A percentile compares a stretch with the other conserved stretches of the same genome.
These are phyloP conservation scores for Neosilurus mollespiculum DNA, from an alignment of 2,797 vertebrate species.

Conservation along the genomic window DNA sequence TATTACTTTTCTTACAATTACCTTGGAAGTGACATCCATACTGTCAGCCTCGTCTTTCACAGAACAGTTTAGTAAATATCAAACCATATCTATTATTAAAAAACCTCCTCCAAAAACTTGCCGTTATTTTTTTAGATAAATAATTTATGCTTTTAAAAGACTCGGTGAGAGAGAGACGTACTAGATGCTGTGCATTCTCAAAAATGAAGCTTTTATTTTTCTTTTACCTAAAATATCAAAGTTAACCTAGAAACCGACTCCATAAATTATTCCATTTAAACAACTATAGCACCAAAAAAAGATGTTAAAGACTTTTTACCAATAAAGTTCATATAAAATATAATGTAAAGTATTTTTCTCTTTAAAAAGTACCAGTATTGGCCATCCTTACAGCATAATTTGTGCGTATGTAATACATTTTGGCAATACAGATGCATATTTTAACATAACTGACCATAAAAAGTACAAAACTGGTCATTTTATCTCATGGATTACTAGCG, in stretches of 20 bases:
- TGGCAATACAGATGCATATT: too few relatives aligned
- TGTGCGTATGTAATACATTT: too few relatives aligned
- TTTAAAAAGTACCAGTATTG: too few relatives aligned
- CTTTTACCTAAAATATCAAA: background rate
- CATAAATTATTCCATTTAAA: background rate
- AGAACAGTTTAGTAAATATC: constrained; percentile 83
- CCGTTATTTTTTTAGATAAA: constrained; percentile 67
- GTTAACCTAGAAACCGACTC: background rate
- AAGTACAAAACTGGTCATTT: too few relatives aligned
- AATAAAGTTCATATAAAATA: background rate
- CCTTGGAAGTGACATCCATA: constrained; percentile 76
- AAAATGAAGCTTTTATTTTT: background rate
- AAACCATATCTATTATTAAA: constrained; percentile 80
- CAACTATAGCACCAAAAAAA: background rate
- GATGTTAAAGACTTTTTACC: background rate
- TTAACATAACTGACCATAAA: too few relatives aligned
- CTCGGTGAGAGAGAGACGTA: constrained; percentile 63
- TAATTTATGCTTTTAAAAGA: constrained; percentile 71
- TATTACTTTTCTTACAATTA: constrained; percentile 74
- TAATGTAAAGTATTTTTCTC: background rate
- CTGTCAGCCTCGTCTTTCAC: constrained; percentile 69
- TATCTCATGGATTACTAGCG: too few relatives aligned
- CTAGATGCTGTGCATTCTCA: constrained; percentile 61
- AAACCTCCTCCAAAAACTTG: constrained; percentile 67
- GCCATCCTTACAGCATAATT: too few relatives aligned